Evolutionary conservation across 2,797 vertebrate species (phyloP).

Genomic region (Rhinoraja longicauda): DNA sequence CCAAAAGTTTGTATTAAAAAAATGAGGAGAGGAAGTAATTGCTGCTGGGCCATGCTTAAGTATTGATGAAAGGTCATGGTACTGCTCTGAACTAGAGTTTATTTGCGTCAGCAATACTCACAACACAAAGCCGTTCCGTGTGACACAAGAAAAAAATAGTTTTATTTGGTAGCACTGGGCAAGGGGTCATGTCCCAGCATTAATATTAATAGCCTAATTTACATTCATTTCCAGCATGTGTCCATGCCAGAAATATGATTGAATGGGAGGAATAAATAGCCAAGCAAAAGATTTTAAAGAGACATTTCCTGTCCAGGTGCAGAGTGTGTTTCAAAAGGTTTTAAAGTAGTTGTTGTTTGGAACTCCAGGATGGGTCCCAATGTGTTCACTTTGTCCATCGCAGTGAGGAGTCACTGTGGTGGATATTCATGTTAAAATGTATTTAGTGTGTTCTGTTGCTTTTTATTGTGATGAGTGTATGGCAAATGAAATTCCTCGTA

Average conservation of each 20-base stretch:
- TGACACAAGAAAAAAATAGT: constrained; percentile 1
- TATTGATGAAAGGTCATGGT: background rate
- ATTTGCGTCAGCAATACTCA: constrained; percentile 21
- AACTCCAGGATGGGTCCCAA: background rate
- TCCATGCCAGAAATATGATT: background rate
- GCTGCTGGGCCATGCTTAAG: constrained; percentile 1
- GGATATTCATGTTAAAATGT: no score
- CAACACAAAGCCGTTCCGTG: constrained; percentile 1
- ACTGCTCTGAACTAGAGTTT: constrained; percentile 6
- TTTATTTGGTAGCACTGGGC: background rate
- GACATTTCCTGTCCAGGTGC: background rate
- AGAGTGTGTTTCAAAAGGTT: background rate
- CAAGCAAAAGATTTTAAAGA: background rate
- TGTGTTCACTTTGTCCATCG: background rate
- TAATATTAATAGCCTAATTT: constrained; percentile 28
- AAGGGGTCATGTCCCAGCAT: constrained; percentile 6
- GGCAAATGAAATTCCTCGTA: no score
- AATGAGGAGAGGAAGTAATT: constrained; percentile 25
- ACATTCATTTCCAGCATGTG: background rate
- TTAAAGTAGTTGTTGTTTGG: background rate
- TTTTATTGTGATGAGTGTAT: no score
- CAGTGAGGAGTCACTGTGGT: no score
- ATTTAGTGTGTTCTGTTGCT: no score
- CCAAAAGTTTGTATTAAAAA: constrained; percentile 8
- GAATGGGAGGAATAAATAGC: background rate